Base-by-base conservation (phyloP, 2,888 invertebrate genomes). In the Dryobota labecula region DNA sequence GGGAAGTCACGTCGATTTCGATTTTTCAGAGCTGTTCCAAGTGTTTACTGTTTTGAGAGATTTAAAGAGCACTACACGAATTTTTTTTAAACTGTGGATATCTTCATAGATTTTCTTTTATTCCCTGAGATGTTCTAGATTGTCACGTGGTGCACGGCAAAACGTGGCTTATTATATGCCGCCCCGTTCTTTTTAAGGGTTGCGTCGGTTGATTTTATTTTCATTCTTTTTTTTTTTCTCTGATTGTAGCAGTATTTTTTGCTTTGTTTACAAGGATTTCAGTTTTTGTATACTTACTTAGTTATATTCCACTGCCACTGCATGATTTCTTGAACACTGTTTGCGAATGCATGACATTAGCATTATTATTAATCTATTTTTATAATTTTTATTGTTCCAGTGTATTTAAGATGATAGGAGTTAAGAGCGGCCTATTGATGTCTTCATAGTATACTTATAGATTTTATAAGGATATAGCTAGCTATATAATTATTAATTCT, bases 381-480 rank as follows among this genome's bases (percentile, higher is more conserved):
- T 85, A 88, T 89, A 85, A 88, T 91, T 90, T 89, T 86, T 84
- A 95, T 95, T 96, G 95, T 96, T 95, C 89, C 95, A 95, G 95
- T 95, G 95, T 95, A 95, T 95, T 95, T 95, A 95, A 95, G 93
- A 94, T 94, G 92, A 94, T 95, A 95, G 90, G 93, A 90, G 93
- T 88, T 94, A 95, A 94, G 93, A 89, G 90, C 88, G 93, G 92
- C 94, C 94, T 95, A 93, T 95, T 95, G 95, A 95, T 94, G 95
- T 95, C 95, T 92, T 92, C 95, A 91, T 96, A 95, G 94, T 93
- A 94, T 95, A 95, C 93, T 91, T 95, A 94, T 95, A 95, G 94
- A 91, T 94, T 94, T 92, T 94, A 94, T 94, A 94, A 93, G 93
- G 93, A 94, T 92, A 95, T 95, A 95, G 94, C 90, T 95, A 95